Evolutionary conservation across 35 echinoderm and acorn worm species (phyloP).

Genomic region (Hemicentrotus pulcherrimus): DNA sequence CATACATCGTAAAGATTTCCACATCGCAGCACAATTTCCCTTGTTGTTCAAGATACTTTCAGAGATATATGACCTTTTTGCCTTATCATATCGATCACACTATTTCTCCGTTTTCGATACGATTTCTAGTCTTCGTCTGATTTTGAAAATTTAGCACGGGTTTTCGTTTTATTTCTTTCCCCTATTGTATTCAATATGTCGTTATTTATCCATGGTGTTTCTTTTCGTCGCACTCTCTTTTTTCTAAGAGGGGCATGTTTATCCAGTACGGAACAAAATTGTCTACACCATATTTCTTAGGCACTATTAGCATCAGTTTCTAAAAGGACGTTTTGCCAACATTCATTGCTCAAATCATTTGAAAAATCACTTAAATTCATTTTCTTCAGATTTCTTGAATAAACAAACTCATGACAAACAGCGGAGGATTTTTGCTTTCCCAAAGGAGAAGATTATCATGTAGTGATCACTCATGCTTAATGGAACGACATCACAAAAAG

Average conservation of each 20-base stretch:
- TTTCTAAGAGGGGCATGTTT: neutral
- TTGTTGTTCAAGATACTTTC: slow-evolving; percentile 6
- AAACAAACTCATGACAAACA: neutral
- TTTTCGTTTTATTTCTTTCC: neutral
- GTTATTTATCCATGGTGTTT: neutral
- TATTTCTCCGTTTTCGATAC: neutral
- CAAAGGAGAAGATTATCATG: neutral
- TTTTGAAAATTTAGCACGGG: neutral
- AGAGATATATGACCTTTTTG: neutral
- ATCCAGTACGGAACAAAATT: neutral
- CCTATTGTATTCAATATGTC: neutral
- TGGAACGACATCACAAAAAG: neutral
- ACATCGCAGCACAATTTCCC: neutral
- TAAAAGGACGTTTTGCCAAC: neutral
- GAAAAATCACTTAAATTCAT: neutral
- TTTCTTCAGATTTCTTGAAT: no score
- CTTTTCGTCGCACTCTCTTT: no score
- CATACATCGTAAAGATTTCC: slow-evolving; percentile 17
- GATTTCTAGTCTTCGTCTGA: neutral
- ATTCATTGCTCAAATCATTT: neutral
- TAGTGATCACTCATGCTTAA: neutral
- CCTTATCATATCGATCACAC: neutral
- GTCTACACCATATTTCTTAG: neutral
- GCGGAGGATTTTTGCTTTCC: neutral
- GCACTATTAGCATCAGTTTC: neutral